Evolutionary conservation across 2,888 invertebrate genomes (phyloP), one percentile per base, ranked within the genome.

Genomic region (Hoplodrina ambigua): DNA sequence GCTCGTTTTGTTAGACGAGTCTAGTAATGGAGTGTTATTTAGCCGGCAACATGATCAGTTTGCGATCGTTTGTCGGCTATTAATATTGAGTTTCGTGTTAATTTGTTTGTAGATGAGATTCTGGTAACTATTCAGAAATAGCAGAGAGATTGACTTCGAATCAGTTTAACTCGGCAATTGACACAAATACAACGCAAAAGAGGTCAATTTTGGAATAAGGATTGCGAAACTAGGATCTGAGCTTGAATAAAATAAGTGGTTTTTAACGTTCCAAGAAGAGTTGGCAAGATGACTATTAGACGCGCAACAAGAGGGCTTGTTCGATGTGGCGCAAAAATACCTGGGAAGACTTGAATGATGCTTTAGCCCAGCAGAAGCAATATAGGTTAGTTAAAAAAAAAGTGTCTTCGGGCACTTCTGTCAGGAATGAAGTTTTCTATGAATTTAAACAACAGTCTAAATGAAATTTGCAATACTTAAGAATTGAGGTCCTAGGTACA

Each of bases 1-100:
- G 70, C 58, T 75, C 55, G 66, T 75, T 78, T 72, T 62, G 66
- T 71, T 56, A 66, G 55, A 54, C 58, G 41, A 71, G 55, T 41
- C 49, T 49, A 77, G 67, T 72, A 72, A 63, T 75, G 41, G 53
- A 75, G 55, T 80, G 70, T 56, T 70, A 56, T 70, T 75, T 54
- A 63, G 55, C 59, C 41, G 41, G 52, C 64, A 64, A 65, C 33
- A 25, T 75, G 55, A 65, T 80, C 61, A 25, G 76, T 62, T 64
- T 61, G 53, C 54, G 52, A 58, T 68, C 52, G 50, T 60, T 54
- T 52, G 62, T 66, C 33, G 19, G 58, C 59, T 60, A 62, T 77
- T 64, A 81, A 68, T 81, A 65, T 54, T 8, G 53, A 20, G 62
- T 53, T 65, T 78, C 53, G 49, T 52, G 62, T 70, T 77, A 63